phyloP scores from a whole-genome alignment of 2,113 vertebrate genomes.

The Epinephelus lanceolatus region DNA sequence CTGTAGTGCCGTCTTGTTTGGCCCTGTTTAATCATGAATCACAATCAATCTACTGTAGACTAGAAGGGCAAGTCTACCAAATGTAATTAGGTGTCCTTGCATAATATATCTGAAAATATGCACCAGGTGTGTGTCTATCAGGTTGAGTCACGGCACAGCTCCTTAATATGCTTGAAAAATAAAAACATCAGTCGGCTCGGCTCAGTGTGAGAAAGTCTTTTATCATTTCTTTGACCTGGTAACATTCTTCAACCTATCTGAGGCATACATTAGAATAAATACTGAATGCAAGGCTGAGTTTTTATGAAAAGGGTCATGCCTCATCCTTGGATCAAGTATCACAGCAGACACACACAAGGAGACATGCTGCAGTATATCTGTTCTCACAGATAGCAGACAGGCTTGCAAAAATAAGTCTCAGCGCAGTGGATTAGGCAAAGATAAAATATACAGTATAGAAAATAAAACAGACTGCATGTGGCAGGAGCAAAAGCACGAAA shows the following conservation, averaged over 20 bases:
- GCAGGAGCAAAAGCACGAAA: slow-evolving; percentile 10
- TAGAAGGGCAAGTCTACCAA: neutral
- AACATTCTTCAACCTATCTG: neutral
- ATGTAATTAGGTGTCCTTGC: neutral
- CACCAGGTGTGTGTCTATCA: neutral
- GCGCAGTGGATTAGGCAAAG: slow-evolving; percentile 18
- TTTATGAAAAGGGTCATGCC: slow-evolving; percentile 11
- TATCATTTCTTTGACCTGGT: neutral
- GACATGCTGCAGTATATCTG: slow-evolving; percentile 8
- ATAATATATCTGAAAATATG: neutral
- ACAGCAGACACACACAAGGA: neutral
- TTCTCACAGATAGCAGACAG: slow-evolving; percentile 7
- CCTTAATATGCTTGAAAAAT: neutral
- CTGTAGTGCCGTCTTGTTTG: neutral
- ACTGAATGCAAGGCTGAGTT: neutral
- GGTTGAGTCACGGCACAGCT: neutral
- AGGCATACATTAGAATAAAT: slow-evolving; percentile 33
- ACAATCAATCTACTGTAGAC: neutral
- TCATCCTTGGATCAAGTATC: slow-evolving; percentile 19
- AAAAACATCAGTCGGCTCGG: slow-evolving; percentile 4
- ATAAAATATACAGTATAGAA: slow-evolving; percentile 21
- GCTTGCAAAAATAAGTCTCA: slow-evolving; percentile 3
- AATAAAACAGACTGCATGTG: slow-evolving; percentile 30
- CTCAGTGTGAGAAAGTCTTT: neutral
- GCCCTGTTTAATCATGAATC: slow-evolving; percentile 11